Evolutionary conservation across 1,140 invertebrate genomes (phyloP), one percentile per base, ranked within the genome.

Genomic region (Wasmannia auropunctata): DNA sequence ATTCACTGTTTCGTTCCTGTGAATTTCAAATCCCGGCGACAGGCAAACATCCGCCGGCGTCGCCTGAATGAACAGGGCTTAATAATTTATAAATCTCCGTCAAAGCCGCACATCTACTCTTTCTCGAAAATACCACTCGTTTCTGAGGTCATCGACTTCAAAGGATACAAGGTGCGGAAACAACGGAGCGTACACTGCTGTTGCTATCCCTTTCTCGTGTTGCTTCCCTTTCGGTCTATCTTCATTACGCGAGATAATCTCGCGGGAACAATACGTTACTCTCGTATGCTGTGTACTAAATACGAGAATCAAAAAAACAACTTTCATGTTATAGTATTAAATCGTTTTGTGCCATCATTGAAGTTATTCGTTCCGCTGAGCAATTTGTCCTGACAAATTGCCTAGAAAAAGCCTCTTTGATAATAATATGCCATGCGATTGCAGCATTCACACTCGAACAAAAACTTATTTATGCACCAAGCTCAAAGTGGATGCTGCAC

Each of bases 71-170:
- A 81, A 54, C 67, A 58, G 25, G 46, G 28, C 28, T 83, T 83
- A 83, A 83, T 83, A 83, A 83, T 83, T 83, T 74, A 83, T 72
- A 83, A n/a, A 83, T 83, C 79, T 54, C 51, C 34, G 54, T 62
- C 40, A 81, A 81, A 81, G 79, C 37, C 11, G 51, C 8, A 31
- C 14, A 25, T 58, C 54, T n/a, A n/a, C n/a, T 83, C 67, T 74
- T 58, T 58, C 54, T 22, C 40, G 37, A 83, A 72, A 83, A 74
- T 74, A 58, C 7, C 19, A 58, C 37, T 72, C 25, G 25, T 72
- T 74, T 46, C 67, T 8, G 51, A 70, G 65, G 37, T 81, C 76
- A 72, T 72, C 25, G 25, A 3, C 49, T 58, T 83, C 67, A 74
- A 60, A 72, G 49, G 19, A 1, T 43, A 25, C 37, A 40, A 72